A percentile compares a stretch with the other conserved stretches of the same genome.
These are phyloP conservation scores for Calameuta filiformis DNA, from an alignment of 2,888 invertebrate genomes.

Conservation along the genomic window DNA sequence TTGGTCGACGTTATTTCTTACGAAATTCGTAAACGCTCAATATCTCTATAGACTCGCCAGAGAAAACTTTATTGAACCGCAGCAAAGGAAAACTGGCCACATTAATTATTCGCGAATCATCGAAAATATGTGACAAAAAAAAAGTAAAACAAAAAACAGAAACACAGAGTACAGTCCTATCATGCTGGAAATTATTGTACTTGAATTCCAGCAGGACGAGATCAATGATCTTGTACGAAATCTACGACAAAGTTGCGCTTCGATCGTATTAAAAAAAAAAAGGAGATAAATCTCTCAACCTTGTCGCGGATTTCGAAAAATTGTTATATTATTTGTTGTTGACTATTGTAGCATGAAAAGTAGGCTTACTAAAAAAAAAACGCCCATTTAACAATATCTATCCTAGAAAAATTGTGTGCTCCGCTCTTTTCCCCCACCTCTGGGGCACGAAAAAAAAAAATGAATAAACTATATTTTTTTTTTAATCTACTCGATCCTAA, in stretches of 20 bases:
- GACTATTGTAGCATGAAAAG: slow-evolving; percentile 53
- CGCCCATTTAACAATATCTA: slow-evolving; percentile 10
- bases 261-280: slow-evolving; percentile 13
- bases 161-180: background rate
- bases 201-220: slow-evolving; percentile 20
- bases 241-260: slow-evolving; percentile 28
- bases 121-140: slow-evolving; percentile 7
- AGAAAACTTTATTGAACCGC: background rate
- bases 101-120: slow-evolving; percentile 9
- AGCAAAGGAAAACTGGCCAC: background rate
- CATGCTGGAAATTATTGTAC: background rate
- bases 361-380: slow-evolving; percentile 33
- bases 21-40: background rate
- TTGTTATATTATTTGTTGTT: slow-evolving; percentile 62
- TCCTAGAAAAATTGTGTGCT: slow-evolving; percentile 10
- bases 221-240: slow-evolving; percentile 29
- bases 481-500: slow-evolving; percentile 16
- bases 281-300: slow-evolving; percentile 24
- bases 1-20: no score
- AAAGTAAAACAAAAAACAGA: slow-evolving; percentile 8
- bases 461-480: slow-evolving; percentile 38
- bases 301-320: slow-evolving; percentile 43
- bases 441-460: slow-evolving; percentile 23
- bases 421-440: slow-evolving; percentile 21
- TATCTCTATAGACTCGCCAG: background rate